Percentiles rank a stretch among this genome's conserved stretches.
phyloP scores from a whole-genome alignment of 2,888 invertebrate genomes.

The Microctonus hyperodae region DNA sequence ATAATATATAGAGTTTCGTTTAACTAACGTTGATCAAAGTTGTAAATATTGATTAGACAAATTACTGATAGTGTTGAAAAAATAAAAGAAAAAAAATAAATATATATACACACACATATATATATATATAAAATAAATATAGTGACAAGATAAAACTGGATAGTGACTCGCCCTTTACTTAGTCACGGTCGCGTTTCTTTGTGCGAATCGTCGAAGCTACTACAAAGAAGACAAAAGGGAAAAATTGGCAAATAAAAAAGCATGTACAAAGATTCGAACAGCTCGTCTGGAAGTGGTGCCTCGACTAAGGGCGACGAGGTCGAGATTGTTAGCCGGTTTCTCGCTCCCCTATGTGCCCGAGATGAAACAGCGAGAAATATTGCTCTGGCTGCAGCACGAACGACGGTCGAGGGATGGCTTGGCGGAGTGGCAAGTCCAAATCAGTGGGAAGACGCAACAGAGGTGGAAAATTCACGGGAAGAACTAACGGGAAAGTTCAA shows the following conservation, averaged over 20 bases:
- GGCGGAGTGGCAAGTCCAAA: constrained; percentile 66
- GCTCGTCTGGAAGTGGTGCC: constrained; percentile 46
- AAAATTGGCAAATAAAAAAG: constrained; percentile 27
- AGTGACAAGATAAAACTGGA: neutral
- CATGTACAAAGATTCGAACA: constrained; percentile 54
- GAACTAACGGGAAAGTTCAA: constrained; percentile 45
- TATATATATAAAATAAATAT: constrained; percentile 9
- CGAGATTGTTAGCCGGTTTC: constrained; percentile 65
- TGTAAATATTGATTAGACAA: constrained; percentile 29
- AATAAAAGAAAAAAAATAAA: constrained; percentile 1
- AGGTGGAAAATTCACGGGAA: constrained; percentile 49
- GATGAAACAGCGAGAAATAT: constrained; percentile 65
- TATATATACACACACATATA: too few relatives aligned
- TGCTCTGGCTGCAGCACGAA: constrained; percentile 65
- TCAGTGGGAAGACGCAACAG: constrained; percentile 56
- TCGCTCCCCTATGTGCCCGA: constrained; percentile 66
- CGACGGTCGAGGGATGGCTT: constrained; percentile 66
- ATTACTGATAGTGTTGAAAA: neutral
- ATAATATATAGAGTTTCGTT: constrained; percentile 21
- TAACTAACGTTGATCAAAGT: constrained; percentile 37
- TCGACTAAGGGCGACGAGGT: constrained; percentile 61
- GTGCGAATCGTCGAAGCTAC: constrained; percentile 11
- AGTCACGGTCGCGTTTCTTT: neutral
- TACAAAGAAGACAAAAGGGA: constrained; percentile 3
- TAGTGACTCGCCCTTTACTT: neutral